Conservation (phyloP, 2,797 vertebrate species). For the Acropternis orthonyx region DNA sequence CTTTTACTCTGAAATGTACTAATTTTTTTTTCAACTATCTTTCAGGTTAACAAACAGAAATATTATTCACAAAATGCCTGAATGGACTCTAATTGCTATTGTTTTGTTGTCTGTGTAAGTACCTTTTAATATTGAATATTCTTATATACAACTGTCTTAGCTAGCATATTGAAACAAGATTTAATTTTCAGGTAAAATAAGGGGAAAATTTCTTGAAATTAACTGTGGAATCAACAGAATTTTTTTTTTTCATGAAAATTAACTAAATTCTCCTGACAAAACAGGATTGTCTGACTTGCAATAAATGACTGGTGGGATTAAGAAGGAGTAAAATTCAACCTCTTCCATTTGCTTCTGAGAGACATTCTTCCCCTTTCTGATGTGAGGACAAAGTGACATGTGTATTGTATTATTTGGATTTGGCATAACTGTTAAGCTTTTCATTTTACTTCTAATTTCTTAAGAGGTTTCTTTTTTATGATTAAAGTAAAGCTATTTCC, state of each 20-base stretch:
- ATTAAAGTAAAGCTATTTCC: neutral
- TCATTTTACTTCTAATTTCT: neutral
- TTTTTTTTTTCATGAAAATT: neutral
- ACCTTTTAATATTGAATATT: neutral
- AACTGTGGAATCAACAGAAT: neutral
- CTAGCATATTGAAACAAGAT: neutral
- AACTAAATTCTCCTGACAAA: neutral
- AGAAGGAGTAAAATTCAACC: neutral
- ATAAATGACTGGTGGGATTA: neutral
- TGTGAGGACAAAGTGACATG: neutral
- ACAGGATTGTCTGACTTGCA: neutral
- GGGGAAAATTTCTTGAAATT: neutral
- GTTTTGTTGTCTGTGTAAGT: conserved; percentile 82
- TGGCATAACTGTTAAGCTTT: neutral
- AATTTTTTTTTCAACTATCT: conserved; percentile 25
- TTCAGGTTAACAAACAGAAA: conserved; percentile 82
- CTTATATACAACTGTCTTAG: neutral
- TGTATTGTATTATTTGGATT: neutral
- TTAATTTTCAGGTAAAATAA: neutral
- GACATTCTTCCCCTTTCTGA: neutral
- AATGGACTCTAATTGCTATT: conserved; percentile 81
- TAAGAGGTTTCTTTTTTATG: neutral
- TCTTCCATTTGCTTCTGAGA: neutral
- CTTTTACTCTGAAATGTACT: conserved; percentile 1
- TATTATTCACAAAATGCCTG: conserved; percentile 79